Evolutionary conservation across 2,888 invertebrate genomes (phyloP), one percentile per base, ranked within the genome.

Genomic region (Liodrosophila aerea): DNA sequence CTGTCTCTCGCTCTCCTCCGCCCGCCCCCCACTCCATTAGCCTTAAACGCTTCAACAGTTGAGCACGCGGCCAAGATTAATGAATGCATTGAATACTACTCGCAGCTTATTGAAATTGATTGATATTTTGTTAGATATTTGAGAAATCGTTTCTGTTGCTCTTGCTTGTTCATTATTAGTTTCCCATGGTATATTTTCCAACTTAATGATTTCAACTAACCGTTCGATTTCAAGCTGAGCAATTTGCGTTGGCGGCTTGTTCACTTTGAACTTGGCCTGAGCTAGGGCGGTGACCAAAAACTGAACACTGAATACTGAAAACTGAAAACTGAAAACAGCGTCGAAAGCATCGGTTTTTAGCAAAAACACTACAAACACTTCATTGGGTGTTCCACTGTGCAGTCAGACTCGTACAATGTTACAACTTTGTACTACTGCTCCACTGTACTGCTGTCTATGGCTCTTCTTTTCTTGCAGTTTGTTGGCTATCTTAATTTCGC

Each of bases 401-500:
- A 33, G 33, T 5, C n/a, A n/a, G n/a, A n/a, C n/a, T n/a, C n/a
- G n/a, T n/a, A n/a, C n/a, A n/a, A n/a, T n/a, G n/a, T n/a, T n/a
- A n/a, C n/a, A n/a, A n/a, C 5, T 2, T 12, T 13, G 15, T 7
- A 31, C 31, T 5, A 33, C 33, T 12, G 1, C 7, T 12, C 7
- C 13, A n/a, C 12, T 30, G 8, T 18, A 7, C 31, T 15, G 29
- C 40, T 18, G 2, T 11, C 37, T 16, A 16, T 18, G 11, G 12
- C 15, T 7, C 18, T 22, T 40, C 13, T 16, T 30, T 13, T 9
- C 7, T 5, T 22, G 30, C 44, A 46, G 40, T 46, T 53, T 47
- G 54, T 47, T 70, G 78, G 71, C 71, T 65, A 78, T 85, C 86
- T 86, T 85, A 85, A 85, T 86, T 86, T 81, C 78, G 85, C 85